phyloP scores from a whole-genome alignment of 2,888 invertebrate genomes.

The Odontocolon sp. region DNA sequence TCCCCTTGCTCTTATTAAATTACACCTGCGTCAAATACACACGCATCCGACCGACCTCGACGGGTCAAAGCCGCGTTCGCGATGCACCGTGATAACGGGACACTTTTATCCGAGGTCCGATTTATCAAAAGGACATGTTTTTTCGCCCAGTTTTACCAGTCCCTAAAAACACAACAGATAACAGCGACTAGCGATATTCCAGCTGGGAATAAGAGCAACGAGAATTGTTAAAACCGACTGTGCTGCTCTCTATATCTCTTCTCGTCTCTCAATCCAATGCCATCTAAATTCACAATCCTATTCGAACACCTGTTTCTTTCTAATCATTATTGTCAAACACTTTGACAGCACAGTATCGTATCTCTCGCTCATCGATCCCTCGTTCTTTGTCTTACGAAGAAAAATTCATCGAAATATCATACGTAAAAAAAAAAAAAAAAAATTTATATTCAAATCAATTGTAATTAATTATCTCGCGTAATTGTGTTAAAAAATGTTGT shows the following conservation, averaged over 20 bases:
- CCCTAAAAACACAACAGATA: constrained; percentile 77
- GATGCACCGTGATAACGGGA: not conserved
- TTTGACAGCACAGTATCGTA: not conserved
- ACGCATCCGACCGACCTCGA: not conserved
- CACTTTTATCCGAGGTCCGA: too few relatives aligned
- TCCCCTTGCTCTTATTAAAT: constrained; percentile 71
- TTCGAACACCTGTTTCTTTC: constrained; percentile 27
- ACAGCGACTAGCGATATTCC: constrained; percentile 72
- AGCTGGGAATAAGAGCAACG: constrained; percentile 76
- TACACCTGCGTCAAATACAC: constrained; percentile 64
- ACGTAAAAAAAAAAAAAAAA: too few relatives aligned
- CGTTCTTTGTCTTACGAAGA: not conserved
- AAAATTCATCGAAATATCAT: too few relatives aligned
- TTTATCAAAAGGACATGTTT: constrained; percentile 1
- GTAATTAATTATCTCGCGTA: too few relatives aligned
- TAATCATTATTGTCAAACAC: not conserved
- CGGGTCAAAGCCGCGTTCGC: not conserved
- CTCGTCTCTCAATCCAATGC: constrained; percentile 1
- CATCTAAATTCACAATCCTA: not conserved
- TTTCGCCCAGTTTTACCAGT: constrained; percentile 67
- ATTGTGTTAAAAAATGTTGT: too few relatives aligned
- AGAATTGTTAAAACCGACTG: constrained; percentile 65
- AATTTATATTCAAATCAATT: too few relatives aligned
- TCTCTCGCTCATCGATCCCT: not conserved
- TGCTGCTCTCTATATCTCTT: constrained; percentile 61